Evolutionary conservation across 37 sponge, comb jelly and placozoan species (phyloP), one percentile per base, ranked within the genome.

Genomic region (Diacarnus erythraeanus): DNA sequence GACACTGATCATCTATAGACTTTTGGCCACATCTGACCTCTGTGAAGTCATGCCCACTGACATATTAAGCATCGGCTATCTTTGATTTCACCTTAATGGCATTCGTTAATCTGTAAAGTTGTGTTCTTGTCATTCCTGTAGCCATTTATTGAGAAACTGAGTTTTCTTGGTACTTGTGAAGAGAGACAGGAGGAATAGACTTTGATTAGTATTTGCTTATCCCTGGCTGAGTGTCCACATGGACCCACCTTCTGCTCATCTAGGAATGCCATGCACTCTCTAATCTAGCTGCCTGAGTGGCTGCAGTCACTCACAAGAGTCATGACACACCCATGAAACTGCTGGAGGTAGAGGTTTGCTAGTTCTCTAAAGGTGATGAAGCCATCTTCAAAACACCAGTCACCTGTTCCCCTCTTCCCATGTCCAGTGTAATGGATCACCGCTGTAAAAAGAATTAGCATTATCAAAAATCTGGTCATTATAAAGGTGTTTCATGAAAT

Each of bases 331-430:
- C 87, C 91, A 27, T 77, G 59, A 64, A 77, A 78, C 64, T 75
- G 38, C 12, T 31, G 66, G 59, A 72, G 42, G 77, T 91, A 91
- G 57, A 91, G 83, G 3, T 66, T 41, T 74, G 71, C n/a, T 23
- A 91, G 64, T 33, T 91, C 91, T 15, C 69, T 72, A 51, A 91
- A 78, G 37, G 75, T 70, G 42, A 92, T 80, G 59, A 65, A 71
- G 38, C 85, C 85, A 72, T 87, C 92, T 57, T 77, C 66, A 70
- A 93, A 93, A 63, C 94, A 89, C 94, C 94, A 93, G 83, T 88
- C 86, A 31, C 94, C 94, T 22, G 94, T 85, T 37, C 41, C 67
- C 41, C 72, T 71, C 86, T 77, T 79, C 29, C 93, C 86, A 67
- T 57, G 74, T 15, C 93, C 93, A 66, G 69, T 44, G 59, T 93